Conservation (phyloP, 2,888 invertebrate genomes). For the Orchesella flavescens region DNA sequence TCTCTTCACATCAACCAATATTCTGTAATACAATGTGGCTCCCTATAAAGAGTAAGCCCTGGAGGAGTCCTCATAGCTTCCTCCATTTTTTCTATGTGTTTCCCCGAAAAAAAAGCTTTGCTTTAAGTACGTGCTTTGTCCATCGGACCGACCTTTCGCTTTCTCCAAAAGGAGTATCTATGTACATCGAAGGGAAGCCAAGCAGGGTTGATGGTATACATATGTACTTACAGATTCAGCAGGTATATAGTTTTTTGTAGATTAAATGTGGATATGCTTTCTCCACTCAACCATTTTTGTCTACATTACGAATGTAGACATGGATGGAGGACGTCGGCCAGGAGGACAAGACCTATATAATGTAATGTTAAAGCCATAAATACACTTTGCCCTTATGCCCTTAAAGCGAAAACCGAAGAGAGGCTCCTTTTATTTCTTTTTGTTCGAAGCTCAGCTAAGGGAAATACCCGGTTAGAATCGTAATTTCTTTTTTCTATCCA, state of each 20-base stretch:
- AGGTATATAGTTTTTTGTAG: not conserved
- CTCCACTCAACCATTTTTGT: not conserved
- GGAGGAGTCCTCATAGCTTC: not conserved
- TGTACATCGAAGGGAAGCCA: not conserved
- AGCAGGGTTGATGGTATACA: not conserved
- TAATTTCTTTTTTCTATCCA: conserved; percentile 25
- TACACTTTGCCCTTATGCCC: conserved; percentile 32
- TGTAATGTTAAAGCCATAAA: conserved; percentile 48
- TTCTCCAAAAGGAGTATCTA: not conserved
- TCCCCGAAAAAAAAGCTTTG: not conserved
- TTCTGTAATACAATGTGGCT: too few relatives aligned
- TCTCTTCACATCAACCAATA: conserved; percentile 6
- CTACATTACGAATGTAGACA: not conserved
- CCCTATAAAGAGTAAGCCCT: too few relatives aligned
- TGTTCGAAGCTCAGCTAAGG: conserved; percentile 2
- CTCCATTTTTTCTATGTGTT: not conserved
- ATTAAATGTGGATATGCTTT: too few relatives aligned
- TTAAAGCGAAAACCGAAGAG: not conserved
- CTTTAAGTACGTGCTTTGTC: conserved; percentile 8
- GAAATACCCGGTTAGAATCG: conserved; percentile 33
- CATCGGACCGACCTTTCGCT: conserved; percentile 13
- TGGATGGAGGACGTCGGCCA: not conserved
- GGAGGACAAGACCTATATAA: conserved; percentile 37
- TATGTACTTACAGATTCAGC: not conserved
- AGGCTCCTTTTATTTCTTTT: conserved; percentile 29